These are phyloP conservation scores for Drosophila cognata DNA, from an alignment of 2,888 invertebrate species.

Conservation along the genomic window DNA sequence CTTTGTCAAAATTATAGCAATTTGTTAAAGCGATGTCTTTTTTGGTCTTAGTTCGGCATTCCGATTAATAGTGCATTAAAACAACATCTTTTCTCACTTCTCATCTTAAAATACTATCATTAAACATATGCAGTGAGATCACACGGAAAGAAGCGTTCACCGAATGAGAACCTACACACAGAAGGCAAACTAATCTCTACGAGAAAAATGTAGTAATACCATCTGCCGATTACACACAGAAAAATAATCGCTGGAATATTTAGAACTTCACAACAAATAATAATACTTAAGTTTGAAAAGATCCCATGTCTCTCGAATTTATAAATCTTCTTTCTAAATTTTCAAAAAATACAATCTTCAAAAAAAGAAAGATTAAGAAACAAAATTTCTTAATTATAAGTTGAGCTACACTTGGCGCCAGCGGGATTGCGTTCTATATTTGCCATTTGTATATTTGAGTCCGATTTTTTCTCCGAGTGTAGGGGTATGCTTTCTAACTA, in stretches of 20 bases:
- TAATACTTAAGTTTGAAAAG: too few relatives aligned
- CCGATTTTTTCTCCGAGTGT: background rate
- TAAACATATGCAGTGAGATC: background rate
- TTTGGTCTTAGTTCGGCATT: background rate
- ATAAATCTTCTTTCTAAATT: background rate
- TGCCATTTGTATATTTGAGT: rapidly evolving
- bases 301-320: too few relatives aligned
- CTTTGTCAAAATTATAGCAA: background rate
- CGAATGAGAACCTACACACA: background rate
- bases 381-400: background rate
- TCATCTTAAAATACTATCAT: background rate
- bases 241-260: rapidly evolving
- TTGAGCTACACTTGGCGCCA: background rate
- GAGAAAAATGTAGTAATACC: background rate
- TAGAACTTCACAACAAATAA: background rate
- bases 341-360: background rate
- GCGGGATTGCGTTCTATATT: too few relatives aligned
- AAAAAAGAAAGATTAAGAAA: background rate
- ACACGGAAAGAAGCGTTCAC: background rate
- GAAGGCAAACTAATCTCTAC: background rate
- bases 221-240: constrained; percentile 1
- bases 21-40: background rate
- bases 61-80: background rate
- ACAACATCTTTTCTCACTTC: too few relatives aligned
- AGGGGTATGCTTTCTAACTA: constrained; percentile 4